phyloP scores from a whole-genome alignment of 2,797 vertebrate genomes.

The Microctenopoma steveboyesi region DNA sequence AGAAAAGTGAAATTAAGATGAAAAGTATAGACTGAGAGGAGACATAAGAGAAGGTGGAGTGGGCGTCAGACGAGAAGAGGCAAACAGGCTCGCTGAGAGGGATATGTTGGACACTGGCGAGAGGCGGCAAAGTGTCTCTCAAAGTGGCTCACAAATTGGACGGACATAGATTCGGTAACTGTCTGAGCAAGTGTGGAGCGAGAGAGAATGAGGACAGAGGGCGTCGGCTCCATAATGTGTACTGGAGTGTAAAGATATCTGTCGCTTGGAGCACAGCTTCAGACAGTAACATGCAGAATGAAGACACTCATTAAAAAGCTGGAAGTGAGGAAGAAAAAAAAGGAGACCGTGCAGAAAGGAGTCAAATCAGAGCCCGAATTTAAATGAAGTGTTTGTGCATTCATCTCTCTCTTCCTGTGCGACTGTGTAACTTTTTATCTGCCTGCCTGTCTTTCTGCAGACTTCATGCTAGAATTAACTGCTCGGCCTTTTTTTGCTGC shows the following conservation, averaged over 20 bases:
- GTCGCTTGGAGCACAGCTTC: slow-evolving; percentile 67
- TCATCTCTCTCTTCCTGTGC: slow-evolving; percentile 32
- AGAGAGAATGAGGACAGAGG: slow-evolving; percentile 66
- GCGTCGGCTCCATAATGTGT: slow-evolving; percentile 70
- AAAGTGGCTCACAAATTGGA: slow-evolving; percentile 71
- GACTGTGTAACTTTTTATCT: slow-evolving; percentile 54
- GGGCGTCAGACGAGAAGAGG: slow-evolving; percentile 53
- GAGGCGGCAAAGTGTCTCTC: slow-evolving; percentile 60
- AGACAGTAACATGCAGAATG: slow-evolving; percentile 69
- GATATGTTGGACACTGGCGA: slow-evolving; percentile 56
- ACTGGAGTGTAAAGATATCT: slow-evolving; percentile 70
- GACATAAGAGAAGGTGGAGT: slow-evolving; percentile 59
- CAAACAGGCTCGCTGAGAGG: slow-evolving; percentile 49
- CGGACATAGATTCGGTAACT: slow-evolving; percentile 53
- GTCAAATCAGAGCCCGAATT: slow-evolving; percentile 69
- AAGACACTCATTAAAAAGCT: slow-evolving; percentile 80
- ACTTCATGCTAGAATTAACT: slow-evolving; percentile 54
- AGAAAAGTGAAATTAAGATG: slow-evolving; percentile 46
- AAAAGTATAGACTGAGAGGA: slow-evolving; percentile 45
- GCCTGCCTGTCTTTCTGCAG: slow-evolving; percentile 30
- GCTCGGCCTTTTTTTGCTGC: slow-evolving; percentile 36
- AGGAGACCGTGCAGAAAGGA: slow-evolving; percentile 59
- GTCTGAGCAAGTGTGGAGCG: slow-evolving; percentile 50
- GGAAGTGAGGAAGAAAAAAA: slow-evolving; percentile 54
- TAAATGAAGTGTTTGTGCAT: slow-evolving; percentile 64